These are phyloP conservation scores for Pharmacophagus antenor DNA, from an alignment of 2,888 invertebrate genomes.

Conservation along the genomic window DNA sequence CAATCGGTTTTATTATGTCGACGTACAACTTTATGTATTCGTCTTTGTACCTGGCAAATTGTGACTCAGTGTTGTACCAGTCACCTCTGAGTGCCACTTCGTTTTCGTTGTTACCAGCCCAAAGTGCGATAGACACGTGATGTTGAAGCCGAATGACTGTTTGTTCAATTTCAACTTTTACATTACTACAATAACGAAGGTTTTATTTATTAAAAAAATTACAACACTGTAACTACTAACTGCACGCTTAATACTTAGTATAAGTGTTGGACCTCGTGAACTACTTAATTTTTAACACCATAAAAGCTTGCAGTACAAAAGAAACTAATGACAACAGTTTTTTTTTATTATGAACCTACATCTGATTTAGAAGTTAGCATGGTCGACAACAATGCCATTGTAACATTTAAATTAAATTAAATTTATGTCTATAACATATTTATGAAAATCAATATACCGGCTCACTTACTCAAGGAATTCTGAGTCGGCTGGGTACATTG, in stretches of 20 bases:
- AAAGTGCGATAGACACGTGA: slow-evolving; percentile 93
- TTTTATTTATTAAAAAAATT: neutral
- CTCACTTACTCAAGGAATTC: slow-evolving; percentile 84
- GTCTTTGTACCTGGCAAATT: slow-evolving; percentile 80
- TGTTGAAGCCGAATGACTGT: slow-evolving; percentile 90
- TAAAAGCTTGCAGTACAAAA: too few relatives aligned
- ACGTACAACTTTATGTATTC: slow-evolving; percentile 94
- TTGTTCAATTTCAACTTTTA: slow-evolving; percentile 88
- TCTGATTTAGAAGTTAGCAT: too few relatives aligned
- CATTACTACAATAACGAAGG: slow-evolving; percentile 75
- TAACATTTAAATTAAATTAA: too few relatives aligned
- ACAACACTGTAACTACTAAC: too few relatives aligned
- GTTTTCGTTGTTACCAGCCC: slow-evolving; percentile 99
- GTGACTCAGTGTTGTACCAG: slow-evolving; percentile 85
- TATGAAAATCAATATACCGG: neutral
- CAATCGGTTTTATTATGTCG: slow-evolving; percentile 85
- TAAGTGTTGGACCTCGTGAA: too few relatives aligned
- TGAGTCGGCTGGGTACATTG: slow-evolving; percentile 91
- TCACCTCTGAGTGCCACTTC: slow-evolving; percentile 92
- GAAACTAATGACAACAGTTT: too few relatives aligned
- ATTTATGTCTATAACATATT: neutral
- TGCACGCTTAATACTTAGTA: too few relatives aligned
- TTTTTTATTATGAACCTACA: too few relatives aligned
- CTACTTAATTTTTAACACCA: too few relatives aligned
- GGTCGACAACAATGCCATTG: too few relatives aligned